phyloP scores from a whole-genome alignment of 2,113 vertebrate genomes.

The Callospermophilus lateralis region DNA sequence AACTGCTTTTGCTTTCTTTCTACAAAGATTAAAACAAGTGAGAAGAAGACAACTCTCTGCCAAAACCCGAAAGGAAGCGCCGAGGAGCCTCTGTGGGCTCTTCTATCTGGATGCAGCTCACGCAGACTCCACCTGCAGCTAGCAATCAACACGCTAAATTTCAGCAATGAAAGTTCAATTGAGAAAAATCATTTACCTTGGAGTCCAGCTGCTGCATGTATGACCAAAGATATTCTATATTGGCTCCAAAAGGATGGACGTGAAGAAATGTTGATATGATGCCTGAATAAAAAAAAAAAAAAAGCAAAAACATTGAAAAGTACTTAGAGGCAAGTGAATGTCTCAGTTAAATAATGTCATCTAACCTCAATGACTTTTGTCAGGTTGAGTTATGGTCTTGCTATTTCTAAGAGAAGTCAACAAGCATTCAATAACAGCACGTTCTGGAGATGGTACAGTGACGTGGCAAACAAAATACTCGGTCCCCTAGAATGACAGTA shows the following conservation, averaged over 20 bases:
- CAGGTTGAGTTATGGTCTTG: constrained; percentile 53
- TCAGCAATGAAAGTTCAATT: constrained; percentile 72
- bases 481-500: constrained; percentile 77
- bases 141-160: constrained; percentile 40
- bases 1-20: constrained; percentile 58
- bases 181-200: constrained; percentile 90
- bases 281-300: constrained; percentile 87
- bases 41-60: not conserved
- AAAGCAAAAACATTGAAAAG: constrained; percentile 76
- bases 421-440: constrained; percentile 61
- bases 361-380: constrained; percentile 20
- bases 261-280: constrained; percentile 98
- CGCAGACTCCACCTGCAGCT: constrained; percentile 54
- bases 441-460: constrained; percentile 76
- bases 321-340: constrained; percentile 11
- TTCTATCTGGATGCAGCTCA: constrained; percentile 59
- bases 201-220: constrained; percentile 98
- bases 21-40: constrained; percentile 63
- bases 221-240: constrained; percentile 98
- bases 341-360: constrained; percentile 20
- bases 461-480: constrained; percentile 64
- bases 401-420: constrained; percentile 61
- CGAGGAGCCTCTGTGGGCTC: constrained; percentile 52
- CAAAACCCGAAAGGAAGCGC: constrained; percentile 10
- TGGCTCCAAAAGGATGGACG: constrained; percentile 98